Base-by-base conservation (phyloP, 1,140 invertebrate genomes). In the Ceratosolen solmsi region DNA sequence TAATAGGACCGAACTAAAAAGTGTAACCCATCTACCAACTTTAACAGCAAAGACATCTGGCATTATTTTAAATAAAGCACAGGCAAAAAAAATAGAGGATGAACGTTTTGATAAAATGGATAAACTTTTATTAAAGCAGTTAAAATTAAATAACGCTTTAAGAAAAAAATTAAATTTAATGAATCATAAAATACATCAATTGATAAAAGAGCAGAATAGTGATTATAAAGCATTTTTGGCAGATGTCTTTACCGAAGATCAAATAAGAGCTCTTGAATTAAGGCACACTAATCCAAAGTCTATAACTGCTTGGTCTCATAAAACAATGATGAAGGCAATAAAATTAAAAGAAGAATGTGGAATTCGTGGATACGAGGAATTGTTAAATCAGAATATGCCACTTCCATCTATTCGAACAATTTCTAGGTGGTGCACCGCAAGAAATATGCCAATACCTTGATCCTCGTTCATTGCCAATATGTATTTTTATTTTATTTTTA, bases 311-410 rank as follows among this genome's bases (percentile, higher is more conserved):
- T 82, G 80, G 80, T 82, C 74, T 51, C 11, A 82, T 36, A 72
- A 78, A 60, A 82, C 80, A 54, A 77, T 82, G 80, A 77, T 77
- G 65, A 82, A 82, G 38, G 80, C 80, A 8, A 33, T 77, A 17
- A 82, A 78, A 60, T 63, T 82, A 33, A 82, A 82, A 78, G 20
- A 72, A 60, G 73, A 60, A 41, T 82, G 80, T 78, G 80, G 80
- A n/a, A 77, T 25, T 17, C 63, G 65, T 33, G 80, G 80, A 8
- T 82, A 82, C 38, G 75, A 78, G 51, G 80, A 82, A 72, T 72
- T 82, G 51, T 51, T 82, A 22, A 77, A 60, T 58, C 80, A 82
- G 49, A 71, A 78, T 60, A 33, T 82, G 25, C 80, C 80, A 11
- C 36, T 77, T n/a, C 80, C 80, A 25, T 77, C 75, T 8, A 72